These are phyloP conservation scores for Coenonympha arcania DNA, from an alignment of 2,888 invertebrate species.

Conservation along the genomic window DNA sequence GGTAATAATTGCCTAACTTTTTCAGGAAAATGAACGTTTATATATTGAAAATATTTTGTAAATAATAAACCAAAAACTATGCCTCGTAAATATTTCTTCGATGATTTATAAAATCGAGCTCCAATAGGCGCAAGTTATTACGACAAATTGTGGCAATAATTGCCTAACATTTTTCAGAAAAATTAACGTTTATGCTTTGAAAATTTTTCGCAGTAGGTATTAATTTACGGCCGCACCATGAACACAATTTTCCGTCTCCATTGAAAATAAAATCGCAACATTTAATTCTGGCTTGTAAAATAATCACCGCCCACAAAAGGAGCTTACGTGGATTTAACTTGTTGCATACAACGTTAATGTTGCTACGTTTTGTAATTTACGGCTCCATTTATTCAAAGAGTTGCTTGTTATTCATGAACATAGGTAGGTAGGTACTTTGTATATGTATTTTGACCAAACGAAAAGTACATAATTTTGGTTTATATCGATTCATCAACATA, in stretches of 20 bases:
- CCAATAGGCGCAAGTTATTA: not conserved
- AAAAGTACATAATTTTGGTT: no score
- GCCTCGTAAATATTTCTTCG: no score
- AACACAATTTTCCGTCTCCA: slow-evolving; percentile 4
- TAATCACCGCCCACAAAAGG: slow-evolving; percentile 22
- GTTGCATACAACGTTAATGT: slow-evolving; percentile 45
- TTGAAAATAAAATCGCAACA: slow-evolving; percentile 8
- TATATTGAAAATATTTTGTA: not conserved
- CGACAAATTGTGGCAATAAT: not conserved
- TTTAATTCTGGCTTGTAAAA: slow-evolving; percentile 22
- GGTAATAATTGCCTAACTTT: no score
- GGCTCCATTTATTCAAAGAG: slow-evolving; percentile 19
- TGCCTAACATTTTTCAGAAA: not conserved
- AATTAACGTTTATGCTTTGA: slow-evolving; percentile 1
- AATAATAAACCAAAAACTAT: no score
- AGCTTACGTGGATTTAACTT: slow-evolving; percentile 41
- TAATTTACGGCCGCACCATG: not conserved
- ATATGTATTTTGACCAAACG: not conserved
- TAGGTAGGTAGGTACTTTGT: no score
- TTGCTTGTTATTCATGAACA: slow-evolving; percentile 1
- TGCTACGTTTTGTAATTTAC: slow-evolving; percentile 29
- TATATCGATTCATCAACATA: no score
- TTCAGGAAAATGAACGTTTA: no score
- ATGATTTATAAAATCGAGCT: no score
- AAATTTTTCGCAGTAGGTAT: not conserved